Percentiles rank a stretch among this genome's conserved stretches.
phyloP scores from a whole-genome alignment of 2,888 invertebrate species.

The Branchinecta sandiegonensis region DNA sequence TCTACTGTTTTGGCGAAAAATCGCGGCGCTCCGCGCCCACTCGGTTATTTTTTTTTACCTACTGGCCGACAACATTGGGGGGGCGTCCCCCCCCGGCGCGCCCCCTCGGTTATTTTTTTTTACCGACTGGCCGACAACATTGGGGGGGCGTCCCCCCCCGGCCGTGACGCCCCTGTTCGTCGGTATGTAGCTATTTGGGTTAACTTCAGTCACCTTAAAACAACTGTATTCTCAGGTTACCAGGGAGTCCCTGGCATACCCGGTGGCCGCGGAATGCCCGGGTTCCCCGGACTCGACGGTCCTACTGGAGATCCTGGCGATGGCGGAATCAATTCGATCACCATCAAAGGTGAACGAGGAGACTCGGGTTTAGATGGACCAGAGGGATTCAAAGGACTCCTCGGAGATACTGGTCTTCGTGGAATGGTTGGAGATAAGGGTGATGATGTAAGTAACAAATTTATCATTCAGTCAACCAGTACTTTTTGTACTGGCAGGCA shows the following conservation, averaged over 20 bases:
- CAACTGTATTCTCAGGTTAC: neutral
- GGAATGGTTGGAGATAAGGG: conserved; percentile 18
- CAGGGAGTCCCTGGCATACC: conserved; percentile 26
- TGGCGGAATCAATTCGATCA: conserved; percentile 57
- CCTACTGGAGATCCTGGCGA: conserved; percentile 47
- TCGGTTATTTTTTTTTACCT: no score
- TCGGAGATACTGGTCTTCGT: conserved; percentile 24
- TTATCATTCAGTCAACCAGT: neutral
- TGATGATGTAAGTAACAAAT: neutral
- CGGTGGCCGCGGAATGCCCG: conserved; percentile 26
- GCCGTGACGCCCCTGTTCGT: no score
- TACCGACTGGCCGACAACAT: no score
- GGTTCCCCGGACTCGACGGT: conserved; percentile 33
- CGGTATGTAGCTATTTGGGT: no score
- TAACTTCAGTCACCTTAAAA: no score
- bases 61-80: no score
- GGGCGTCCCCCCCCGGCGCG: no score
- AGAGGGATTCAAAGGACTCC: conserved; percentile 29
- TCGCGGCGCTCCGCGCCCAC: no score
- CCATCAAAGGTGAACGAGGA: conserved; percentile 54
- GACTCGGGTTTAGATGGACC: conserved; percentile 48
- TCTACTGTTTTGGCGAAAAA: no score
- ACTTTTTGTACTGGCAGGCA: no score
- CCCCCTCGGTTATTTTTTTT: no score
- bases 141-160: no score